Evolutionary conservation across 2,113 vertebrate species (phyloP), one percentile per base, ranked within the genome.

Genomic region (Mustela lutreola): DNA sequence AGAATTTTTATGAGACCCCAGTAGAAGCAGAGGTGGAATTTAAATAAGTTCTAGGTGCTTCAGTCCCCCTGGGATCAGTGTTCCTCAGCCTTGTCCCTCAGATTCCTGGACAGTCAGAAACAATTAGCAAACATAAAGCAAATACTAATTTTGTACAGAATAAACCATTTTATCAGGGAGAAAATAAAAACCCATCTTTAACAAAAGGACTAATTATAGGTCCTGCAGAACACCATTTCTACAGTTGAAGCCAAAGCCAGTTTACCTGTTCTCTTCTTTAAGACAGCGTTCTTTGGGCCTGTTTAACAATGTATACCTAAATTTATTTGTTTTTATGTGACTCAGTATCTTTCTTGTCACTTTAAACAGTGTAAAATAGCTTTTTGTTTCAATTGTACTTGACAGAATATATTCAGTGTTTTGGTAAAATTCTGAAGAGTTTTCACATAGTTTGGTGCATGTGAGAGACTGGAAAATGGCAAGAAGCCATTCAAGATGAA

Each of bases 291-390:
- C 31, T 91, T 62, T 48, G 24, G 10, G 18, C 31, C 26, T 58
- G 39, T 79, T 95, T 83, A 31, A 93, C 91, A 95, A 90, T 71
- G 7, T 36, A 63, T 60, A 53, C 10, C 1, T 18, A 85, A 42
- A 78, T 53, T 90, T 80, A 31, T 65, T 65, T 71, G 33, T 91
- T 92, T 96, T 97, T 60, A 26, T 45, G 14, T 92, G 58, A 87
- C 8, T 85, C 31, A 53, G 0, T 84, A 60, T 92, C 67, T 92
- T 92, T 91, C 48, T 88, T 81, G 71, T 39, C 79, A 39, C 31
- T 84, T 95, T 71, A 81, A 84, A 48, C 39, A 94, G 14, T 3
- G 15, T 78, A 53, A 85, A 58, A 48, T 62, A 76, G 63, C 1
- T 33, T 82, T 94, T 50, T 81, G 4, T 75, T 75, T 83, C 24